Conservation (phyloP, 2,888 invertebrate species). For the Helleia helle region DNA sequence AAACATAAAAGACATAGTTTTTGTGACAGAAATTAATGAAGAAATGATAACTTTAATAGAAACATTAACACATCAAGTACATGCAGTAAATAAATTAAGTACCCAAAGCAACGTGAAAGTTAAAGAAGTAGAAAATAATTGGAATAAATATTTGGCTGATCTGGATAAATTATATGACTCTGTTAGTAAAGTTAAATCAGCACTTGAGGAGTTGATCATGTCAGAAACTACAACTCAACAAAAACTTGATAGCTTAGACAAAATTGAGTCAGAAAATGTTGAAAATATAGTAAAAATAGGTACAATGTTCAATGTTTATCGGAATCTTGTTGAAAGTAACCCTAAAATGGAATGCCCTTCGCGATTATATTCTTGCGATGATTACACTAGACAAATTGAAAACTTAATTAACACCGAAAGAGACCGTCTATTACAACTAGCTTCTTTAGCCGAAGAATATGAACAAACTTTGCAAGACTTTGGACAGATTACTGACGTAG, state of each 20-base stretch:
- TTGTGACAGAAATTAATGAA: slow-evolving; percentile 78
- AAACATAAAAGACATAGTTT: slow-evolving; percentile 77
- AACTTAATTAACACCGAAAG: slow-evolving; percentile 80
- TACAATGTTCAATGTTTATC: slow-evolving; percentile 76
- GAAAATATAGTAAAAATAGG: slow-evolving; percentile 74
- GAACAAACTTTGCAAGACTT: slow-evolving; percentile 91
- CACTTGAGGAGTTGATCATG: slow-evolving; percentile 71
- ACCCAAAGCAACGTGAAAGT: slow-evolving; percentile 51
- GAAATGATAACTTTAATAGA: slow-evolving; percentile 78
- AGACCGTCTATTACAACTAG: slow-evolving; percentile 82
- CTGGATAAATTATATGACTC: slow-evolving; percentile 72
- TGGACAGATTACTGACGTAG: slow-evolving; percentile 87
- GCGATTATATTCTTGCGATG: slow-evolving; percentile 78
- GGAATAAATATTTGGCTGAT: slow-evolving; percentile 80
- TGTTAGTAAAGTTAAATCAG: slow-evolving; percentile 61
- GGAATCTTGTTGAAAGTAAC: slow-evolving; percentile 78
- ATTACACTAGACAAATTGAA: slow-evolving; percentile 80
- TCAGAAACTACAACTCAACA: slow-evolving; percentile 78
- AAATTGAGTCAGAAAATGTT: slow-evolving; percentile 79
- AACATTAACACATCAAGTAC: slow-evolving; percentile 77
- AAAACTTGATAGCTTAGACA: slow-evolving; percentile 80
- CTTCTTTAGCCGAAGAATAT: slow-evolving; percentile 88
- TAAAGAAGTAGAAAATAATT: slow-evolving; percentile 77
- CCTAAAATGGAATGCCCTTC: slow-evolving; percentile 80
- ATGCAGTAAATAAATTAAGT: slow-evolving; percentile 79